A percentile compares a stretch with the other conserved stretches of the same genome.
Conservation (phyloP, 2,888 invertebrate genomes). For the Branchipolynoe longqiensis region DNA sequence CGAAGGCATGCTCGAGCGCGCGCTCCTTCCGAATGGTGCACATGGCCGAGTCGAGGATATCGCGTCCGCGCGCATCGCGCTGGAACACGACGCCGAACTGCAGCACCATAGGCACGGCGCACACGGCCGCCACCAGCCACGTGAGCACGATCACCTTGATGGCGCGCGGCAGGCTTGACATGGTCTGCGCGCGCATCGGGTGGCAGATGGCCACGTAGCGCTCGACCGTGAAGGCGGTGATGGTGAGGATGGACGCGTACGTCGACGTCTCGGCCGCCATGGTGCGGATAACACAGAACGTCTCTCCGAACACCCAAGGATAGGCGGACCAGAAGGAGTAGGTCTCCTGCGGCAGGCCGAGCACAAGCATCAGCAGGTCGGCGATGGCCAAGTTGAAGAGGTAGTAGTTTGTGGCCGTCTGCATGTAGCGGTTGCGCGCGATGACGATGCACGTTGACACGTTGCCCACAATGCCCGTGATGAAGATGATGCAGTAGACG, state of each 20-base stretch:
- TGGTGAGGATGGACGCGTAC: slow-evolving; percentile 87
- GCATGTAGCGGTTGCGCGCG: slow-evolving; percentile 89
- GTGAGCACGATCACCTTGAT: slow-evolving; percentile 90
- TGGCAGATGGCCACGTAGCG: slow-evolving; percentile 93
- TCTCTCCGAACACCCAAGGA: slow-evolving; percentile 86
- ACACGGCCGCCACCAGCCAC: slow-evolving; percentile 88
- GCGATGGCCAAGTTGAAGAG: slow-evolving; percentile 93
- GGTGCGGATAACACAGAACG: slow-evolving; percentile 89
- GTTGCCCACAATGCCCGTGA: slow-evolving; percentile 92
- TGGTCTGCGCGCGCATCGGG: slow-evolving; percentile 90
- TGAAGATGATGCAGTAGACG: slow-evolving; percentile 87
- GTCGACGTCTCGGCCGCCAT: slow-evolving; percentile 90
- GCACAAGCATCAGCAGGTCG: slow-evolving; percentile 88
- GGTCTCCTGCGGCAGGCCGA: slow-evolving; percentile 91
- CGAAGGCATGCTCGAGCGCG: slow-evolving; percentile 66
- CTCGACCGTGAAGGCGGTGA: slow-evolving; percentile 93
- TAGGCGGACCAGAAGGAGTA: slow-evolving; percentile 83
- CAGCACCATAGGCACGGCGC: slow-evolving; percentile 86
- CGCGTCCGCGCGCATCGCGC: slow-evolving; percentile 70
- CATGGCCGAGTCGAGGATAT: slow-evolving; percentile 84
- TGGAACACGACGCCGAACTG: slow-evolving; percentile 87
- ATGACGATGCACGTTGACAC: slow-evolving; percentile 93
- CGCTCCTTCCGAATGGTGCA: slow-evolving; percentile 84
- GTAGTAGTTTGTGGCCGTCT: slow-evolving; percentile 95
- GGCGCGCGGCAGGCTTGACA: slow-evolving; percentile 91